Base-by-base conservation (phyloP, 2,113 vertebrate genomes). In the Kryptolebias marmoratus region DNA sequence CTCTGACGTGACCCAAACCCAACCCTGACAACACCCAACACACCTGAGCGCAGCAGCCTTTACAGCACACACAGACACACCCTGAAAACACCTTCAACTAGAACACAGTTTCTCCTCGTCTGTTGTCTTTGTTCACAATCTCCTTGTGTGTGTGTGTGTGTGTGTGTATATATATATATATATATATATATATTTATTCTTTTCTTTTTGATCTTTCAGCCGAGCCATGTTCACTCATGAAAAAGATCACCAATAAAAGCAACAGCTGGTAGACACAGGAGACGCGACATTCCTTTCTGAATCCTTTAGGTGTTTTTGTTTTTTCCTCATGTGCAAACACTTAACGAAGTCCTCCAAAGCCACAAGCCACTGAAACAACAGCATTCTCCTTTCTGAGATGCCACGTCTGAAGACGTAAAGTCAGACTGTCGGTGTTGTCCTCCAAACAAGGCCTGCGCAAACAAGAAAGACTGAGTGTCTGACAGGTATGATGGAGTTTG, bases 11-110 rank as follows among this genome's bases (percentile, higher is more conserved):
- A 67, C 59, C 79, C 55, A n/a, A 50, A 55, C 61, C 75, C 68
- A 73, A 70, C 75, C 52, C 68, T 22, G 57, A 56, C 79, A 71
- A 88, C 84, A 48, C 80, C 86, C 70, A 44, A 69, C 73, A 79
- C 79, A 89, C 77, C 80, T 83, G 70, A 66, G 16, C 64, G 53
- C 50, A 6, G 28, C 55, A 55, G 45, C 22, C 18, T 54, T 67
- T 44, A n/a, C 57, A 69, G 45, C 16, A 49, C 16, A 50, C 64
- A 32, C 11, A 45, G 3, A 44, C 48, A 78, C 81, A 64, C 75
- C 57, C 59, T 82, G 53, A 53, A 59, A 80, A 67, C 18, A 65
- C 60, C 39, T 61, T 5, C 4, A 52, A 22, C 4, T 0, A 44
- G 0, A 28, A 71, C 52, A 32, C 31, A 14, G 53, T 64, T 64